Evolutionary conservation across 2,888 invertebrate species (phyloP), one percentile per base, ranked within the genome.

Genomic region (Lamellibrachia satsuma): DNA sequence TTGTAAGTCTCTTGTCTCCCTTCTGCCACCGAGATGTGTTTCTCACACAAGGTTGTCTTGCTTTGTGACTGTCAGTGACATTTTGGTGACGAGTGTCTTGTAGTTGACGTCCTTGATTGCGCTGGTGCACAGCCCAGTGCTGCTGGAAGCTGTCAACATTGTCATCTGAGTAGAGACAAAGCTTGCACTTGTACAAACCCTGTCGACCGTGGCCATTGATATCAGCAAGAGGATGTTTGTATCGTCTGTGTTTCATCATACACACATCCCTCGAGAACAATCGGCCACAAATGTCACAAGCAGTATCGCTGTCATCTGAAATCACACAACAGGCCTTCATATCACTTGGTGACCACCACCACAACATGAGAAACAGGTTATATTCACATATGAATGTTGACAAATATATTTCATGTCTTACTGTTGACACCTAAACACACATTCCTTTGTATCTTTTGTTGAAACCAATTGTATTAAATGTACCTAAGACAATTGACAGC

Each of bases 101-200:
- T 75, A 75, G 75, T 75, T 75, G 75, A 75, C 22, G 75, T 75
- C 75, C 75, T 22, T 75, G 15, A 15, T 75, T 75, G 75, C n/a
- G 75, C n/a, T 22, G 75, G n/a, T 75, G 75, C 22, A 22, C 75
- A 22, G 75, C 75, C 75, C 15, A 22, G 75, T 75, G 22, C 22
- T 75, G 75, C n/a, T 75, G 75, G 75, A 75, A 75, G 75, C 75
- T 75, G 75, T 75, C 75, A 75, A 75, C 75, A 22, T 22, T 75
- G 75, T 75, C 75, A 75, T 75, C 75, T 15, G 75, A 75, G 22
- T 22, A 75, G 22, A 75, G 75, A 75, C 75, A 75, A 75, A 75
- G 75, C n/a, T 75, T 75, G 75, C 75, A 75, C 75, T 75, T 75
- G 75, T 75, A 75, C 75, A 75, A 75, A 22, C 75, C 75, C 3